Percentiles rank a stretch among this genome's conserved stretches.
Conservation (phyloP, 2,888 invertebrate genomes). For the Lasius platythorax region DNA sequence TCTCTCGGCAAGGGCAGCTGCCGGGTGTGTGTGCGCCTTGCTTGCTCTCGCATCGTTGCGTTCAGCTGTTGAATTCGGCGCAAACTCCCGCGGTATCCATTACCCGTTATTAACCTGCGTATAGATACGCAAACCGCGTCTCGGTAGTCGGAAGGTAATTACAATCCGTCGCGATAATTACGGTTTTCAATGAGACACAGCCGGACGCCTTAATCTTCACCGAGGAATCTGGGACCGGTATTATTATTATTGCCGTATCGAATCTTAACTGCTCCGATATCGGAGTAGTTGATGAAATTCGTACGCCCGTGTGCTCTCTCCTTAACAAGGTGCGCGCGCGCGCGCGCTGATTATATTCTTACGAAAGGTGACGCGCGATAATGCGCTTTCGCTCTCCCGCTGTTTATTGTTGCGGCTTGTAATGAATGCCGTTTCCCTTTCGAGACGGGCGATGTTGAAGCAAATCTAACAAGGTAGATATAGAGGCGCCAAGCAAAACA, state of each 20-base stretch:
- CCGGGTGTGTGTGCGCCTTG: not conserved
- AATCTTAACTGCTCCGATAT: slow-evolving; percentile 12
- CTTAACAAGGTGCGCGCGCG: slow-evolving; percentile 15
- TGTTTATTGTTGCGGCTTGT: slow-evolving; percentile 13
- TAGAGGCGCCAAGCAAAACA: not conserved
- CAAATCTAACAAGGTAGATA: not conserved
- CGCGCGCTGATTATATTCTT: slow-evolving; percentile 21
- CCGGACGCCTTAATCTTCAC: slow-evolving; percentile 47
- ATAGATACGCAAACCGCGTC: slow-evolving; percentile 35
- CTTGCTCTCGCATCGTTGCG: slow-evolving; percentile 32
- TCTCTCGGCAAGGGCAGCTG: slow-evolving; percentile 36
- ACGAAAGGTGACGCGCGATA: slow-evolving; percentile 13
- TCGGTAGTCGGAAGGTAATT: slow-evolving; percentile 45
- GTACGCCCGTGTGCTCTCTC: not conserved
- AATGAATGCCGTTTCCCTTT: not conserved
- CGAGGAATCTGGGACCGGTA: slow-evolving; percentile 38
- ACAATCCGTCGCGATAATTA: slow-evolving; percentile 46
- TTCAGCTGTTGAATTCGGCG: slow-evolving; percentile 43
- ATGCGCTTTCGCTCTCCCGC: not conserved
- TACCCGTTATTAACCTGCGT: slow-evolving; percentile 48
- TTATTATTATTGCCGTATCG: slow-evolving; percentile 25
- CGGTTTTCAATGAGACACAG: slow-evolving; percentile 44
- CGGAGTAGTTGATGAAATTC: slow-evolving; percentile 8
- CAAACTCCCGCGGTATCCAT: slow-evolving; percentile 43
- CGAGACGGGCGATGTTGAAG: not conserved